Conservation (phyloP, 2,888 invertebrate genomes). For the Sinodicranocentrus sp. region DNA sequence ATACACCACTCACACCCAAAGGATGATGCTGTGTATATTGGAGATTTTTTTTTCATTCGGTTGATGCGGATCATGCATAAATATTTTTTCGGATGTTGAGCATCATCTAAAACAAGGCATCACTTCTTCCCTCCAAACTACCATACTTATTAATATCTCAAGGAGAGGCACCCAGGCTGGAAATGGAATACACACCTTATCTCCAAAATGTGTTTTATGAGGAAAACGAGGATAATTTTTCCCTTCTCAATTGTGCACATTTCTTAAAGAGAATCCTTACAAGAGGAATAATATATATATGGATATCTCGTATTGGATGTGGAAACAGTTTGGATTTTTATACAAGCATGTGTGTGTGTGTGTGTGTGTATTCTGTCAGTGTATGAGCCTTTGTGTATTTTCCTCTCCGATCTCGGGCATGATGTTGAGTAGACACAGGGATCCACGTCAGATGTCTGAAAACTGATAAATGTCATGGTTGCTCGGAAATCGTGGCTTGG, state of each 20-base stretch:
- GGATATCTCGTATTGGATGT: background rate
- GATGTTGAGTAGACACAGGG: slow-evolving; percentile 50
- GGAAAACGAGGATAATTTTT: background rate
- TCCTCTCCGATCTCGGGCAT: slow-evolving; percentile 10
- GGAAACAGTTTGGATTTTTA: background rate
- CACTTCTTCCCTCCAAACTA: background rate
- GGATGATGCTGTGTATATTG: no score
- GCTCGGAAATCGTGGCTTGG: slow-evolving; percentile 16
- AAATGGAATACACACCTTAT: no score
- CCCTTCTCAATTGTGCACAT: slow-evolving; percentile 5
- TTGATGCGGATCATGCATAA: slow-evolving; percentile 52
- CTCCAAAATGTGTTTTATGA: no score
- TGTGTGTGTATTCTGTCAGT: background rate
- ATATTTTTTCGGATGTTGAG: slow-evolving; percentile 66
- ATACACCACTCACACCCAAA: background rate
- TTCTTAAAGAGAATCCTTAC: background rate
- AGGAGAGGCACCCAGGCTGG: background rate
- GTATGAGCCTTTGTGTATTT: slow-evolving; percentile 16
- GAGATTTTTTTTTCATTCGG: slow-evolving; percentile 13
- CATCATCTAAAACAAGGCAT: slow-evolving; percentile 39
- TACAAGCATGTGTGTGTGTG: background rate
- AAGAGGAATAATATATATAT: no score
- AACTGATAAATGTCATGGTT: slow-evolving; percentile 35
- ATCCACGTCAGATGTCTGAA: slow-evolving; percentile 44
- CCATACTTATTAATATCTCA: slow-evolving; percentile 26